A percentile compares a stretch with the other conserved stretches of the same genome.
These are phyloP conservation scores for Episyrphus balteatus DNA, from an alignment of 1,140 invertebrate species.

Conservation along the genomic window DNA sequence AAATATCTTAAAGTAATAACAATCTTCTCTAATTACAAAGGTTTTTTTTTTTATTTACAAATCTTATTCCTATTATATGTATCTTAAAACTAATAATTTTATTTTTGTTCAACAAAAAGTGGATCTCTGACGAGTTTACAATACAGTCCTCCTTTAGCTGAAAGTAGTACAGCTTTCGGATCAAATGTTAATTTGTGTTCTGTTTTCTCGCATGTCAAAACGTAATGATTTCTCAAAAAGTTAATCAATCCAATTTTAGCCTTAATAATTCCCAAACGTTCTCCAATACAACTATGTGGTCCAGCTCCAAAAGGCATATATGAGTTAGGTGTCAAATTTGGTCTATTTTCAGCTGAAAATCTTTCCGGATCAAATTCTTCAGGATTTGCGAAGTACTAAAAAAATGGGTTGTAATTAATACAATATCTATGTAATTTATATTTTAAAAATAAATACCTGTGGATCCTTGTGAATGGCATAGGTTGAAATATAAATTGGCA, in stretches of 20 bases:
- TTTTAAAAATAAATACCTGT: conserved; percentile 13
- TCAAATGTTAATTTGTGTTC: conserved; percentile 7
- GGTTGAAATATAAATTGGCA: conserved; percentile 27
- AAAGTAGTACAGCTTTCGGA: background rate
- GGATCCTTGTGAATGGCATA: conserved; percentile 24
- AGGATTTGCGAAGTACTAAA: conserved; percentile 54
- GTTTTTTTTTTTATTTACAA: too few relatives aligned
- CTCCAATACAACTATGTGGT: conserved; percentile 63
- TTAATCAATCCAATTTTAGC: conserved; percentile 24
- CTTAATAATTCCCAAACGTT: conserved; percentile 25
- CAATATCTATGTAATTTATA: too few relatives aligned
- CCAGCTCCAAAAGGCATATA: conserved; percentile 60
- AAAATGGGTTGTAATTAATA: too few relatives aligned
- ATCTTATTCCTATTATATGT: too few relatives aligned
- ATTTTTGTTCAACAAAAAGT: too few relatives aligned
- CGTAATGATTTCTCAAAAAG: conserved; percentile 18
- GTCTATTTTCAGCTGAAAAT: conserved; percentile 41
- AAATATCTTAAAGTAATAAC: too few relatives aligned
- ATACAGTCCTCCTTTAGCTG: too few relatives aligned
- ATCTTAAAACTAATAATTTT: too few relatives aligned
- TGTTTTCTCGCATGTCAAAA: conserved; percentile 15
- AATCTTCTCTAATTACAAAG: too few relatives aligned
- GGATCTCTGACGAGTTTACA: too few relatives aligned
- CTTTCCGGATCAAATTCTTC: conserved; percentile 53
- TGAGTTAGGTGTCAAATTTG: conserved; percentile 41